Conservation (phyloP, 2,888 invertebrate genomes). For the Cheiracanthium punctorium region DNA sequence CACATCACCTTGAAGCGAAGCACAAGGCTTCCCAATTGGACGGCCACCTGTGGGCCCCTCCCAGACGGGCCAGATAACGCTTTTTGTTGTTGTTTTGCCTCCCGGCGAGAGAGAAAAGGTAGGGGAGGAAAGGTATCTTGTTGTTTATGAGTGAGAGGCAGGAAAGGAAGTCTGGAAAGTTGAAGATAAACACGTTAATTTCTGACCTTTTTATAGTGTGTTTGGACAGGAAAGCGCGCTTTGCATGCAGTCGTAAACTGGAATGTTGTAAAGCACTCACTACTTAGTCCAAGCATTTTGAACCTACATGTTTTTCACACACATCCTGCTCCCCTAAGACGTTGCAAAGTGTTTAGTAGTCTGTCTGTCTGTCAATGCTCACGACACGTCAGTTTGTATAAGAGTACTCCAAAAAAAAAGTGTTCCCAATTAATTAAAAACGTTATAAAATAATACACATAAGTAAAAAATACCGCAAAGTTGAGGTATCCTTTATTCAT, state of each 20-base stretch:
- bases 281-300: too few relatives aligned
- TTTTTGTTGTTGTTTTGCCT: constrained; percentile 40
- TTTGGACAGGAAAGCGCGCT: background rate
- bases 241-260: background rate
- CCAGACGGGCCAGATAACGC: constrained; percentile 17
- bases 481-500: too few relatives aligned
- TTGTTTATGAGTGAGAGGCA: background rate
- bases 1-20: constrained; percentile 46
- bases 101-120: background rate
- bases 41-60: constrained; percentile 47
- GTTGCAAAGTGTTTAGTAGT: too few relatives aligned
- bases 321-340: too few relatives aligned
- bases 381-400: too few relatives aligned
- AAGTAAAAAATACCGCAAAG: too few relatives aligned
- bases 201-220: background rate
- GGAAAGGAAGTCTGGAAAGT: background rate
- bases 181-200: background rate
- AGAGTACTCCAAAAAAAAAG: too few relatives aligned
- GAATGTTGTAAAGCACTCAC: too few relatives aligned
- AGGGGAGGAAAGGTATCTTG: background rate
- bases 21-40: constrained; percentile 35
- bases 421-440: too few relatives aligned
- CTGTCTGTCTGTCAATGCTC: too few relatives aligned
- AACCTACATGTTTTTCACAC: too few relatives aligned
- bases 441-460: too few relatives aligned